phyloP scores from a whole-genome alignment of 1,140 invertebrate species.

The Pachypeltis micranthus region DNA sequence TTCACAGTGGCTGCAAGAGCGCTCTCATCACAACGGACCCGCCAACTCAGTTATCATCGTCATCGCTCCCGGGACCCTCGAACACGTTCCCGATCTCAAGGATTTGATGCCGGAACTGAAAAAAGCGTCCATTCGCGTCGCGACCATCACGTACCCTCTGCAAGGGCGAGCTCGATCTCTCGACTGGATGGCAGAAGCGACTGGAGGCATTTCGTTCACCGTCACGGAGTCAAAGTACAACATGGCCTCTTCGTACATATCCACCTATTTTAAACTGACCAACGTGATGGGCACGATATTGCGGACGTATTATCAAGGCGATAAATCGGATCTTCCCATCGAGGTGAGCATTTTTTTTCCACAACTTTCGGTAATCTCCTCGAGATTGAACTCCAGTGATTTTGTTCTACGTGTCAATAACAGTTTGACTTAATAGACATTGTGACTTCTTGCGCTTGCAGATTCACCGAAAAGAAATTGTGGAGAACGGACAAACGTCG shows the following conservation, averaged over 20 bases:
- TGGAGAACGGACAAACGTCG: slow-evolving; percentile 33
- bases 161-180: slow-evolving; percentile 33
- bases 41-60: slow-evolving; percentile 43
- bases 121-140: slow-evolving; percentile 34
- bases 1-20: slow-evolving; percentile 38
- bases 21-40: slow-evolving; percentile 33
- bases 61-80: slow-evolving; percentile 39
- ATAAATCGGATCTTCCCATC: slow-evolving; percentile 38
- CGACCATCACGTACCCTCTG: slow-evolving; percentile 40
- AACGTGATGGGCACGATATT: slow-evolving; percentile 40
- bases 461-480: slow-evolving; percentile 38
- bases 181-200: slow-evolving; percentile 37
- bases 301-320: slow-evolving; percentile 38
- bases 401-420: no score
- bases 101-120: slow-evolving; percentile 31
- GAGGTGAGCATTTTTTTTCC: slow-evolving; percentile 40
- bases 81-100: slow-evolving; percentile 25
- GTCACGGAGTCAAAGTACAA: slow-evolving; percentile 40
- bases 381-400: no score
- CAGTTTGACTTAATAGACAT: no score
- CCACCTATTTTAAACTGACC: slow-evolving; percentile 41
- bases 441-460: slow-evolving; percentile 26
- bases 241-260: slow-evolving; percentile 36
- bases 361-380: no score
- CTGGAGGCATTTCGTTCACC: slow-evolving; percentile 36